phyloP scores from a whole-genome alignment of 2,797 vertebrate species.

The Hemitrygon akajei region DNA sequence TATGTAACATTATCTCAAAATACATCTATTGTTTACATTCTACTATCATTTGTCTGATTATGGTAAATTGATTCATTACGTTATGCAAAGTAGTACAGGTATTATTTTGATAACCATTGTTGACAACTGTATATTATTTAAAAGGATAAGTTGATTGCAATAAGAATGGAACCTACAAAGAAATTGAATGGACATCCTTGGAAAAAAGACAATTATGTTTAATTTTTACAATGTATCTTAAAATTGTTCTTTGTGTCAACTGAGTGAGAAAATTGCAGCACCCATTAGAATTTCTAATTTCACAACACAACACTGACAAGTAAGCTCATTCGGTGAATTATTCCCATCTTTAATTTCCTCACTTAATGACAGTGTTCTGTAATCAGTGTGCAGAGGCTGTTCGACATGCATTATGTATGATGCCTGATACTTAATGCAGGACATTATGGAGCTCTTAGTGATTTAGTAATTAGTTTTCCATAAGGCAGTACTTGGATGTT shows the following conservation, averaged over 20 bases:
- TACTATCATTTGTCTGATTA: background rate
- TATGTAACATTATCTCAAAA: background rate
- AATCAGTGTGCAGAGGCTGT: constrained; percentile 75
- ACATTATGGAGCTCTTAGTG: constrained; percentile 77
- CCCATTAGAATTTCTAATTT: constrained; percentile 82
- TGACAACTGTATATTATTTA: constrained; percentile 3
- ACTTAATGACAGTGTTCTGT: constrained; percentile 77
- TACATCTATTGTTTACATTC: constrained; percentile 26
- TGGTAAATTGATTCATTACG: constrained; percentile 4
- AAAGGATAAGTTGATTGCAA: constrained; percentile 10
- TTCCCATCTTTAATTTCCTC: constrained; percentile 82
- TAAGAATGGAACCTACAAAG: background rate
- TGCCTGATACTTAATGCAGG: constrained; percentile 76
- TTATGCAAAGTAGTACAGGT: background rate
- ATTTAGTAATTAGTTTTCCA: constrained; percentile 77
- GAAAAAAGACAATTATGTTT: constrained; percentile 78
- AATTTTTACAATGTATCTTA: constrained; percentile 74
- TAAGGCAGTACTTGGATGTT: constrained; percentile 72
- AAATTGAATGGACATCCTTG: constrained; percentile 46
- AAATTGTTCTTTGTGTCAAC: constrained; percentile 77
- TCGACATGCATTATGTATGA: constrained; percentile 79
- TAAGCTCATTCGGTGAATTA: constrained; percentile 77
- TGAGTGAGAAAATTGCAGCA: constrained; percentile 77
- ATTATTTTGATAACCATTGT: constrained; percentile 27
- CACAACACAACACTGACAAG: constrained; percentile 73